Evolutionary conservation across 2,113 vertebrate genomes (phyloP), one percentile per base, ranked within the genome.

Genomic region (Acanthochromis polyacanthus): DNA sequence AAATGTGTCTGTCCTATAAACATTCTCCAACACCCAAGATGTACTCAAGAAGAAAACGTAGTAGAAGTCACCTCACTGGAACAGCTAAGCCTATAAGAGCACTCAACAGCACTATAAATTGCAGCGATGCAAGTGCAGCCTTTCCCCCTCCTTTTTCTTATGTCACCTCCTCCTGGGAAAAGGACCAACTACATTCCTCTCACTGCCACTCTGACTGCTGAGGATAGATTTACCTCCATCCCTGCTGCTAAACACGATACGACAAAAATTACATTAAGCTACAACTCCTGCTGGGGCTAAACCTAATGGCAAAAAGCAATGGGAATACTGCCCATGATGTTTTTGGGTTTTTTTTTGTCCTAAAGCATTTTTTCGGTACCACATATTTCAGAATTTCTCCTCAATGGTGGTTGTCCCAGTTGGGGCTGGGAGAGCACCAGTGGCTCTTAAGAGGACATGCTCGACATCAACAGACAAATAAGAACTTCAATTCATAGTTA

Each of bases 201-300:
- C 30, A 9, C 22, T 50, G 65, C 12, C 52, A 45, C 36, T 45
- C 15, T 14, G 23, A 22, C 10, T 3, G 10, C 43, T 25, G 45
- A 67, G 71, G 32, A 43, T 1, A 73, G 79, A 87, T 76, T 74
- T 62, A 75, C 61, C 46, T 50, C 15, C 28, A 25, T 20, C 30
- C 3, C 64, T 69, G 43, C 56, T 67, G 68, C 60, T 52, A 50
- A 72, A 74, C 38, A 19, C 3, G 30, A 77, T 52, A n/a, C 38
- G 71, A 67, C 46, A 64, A 40, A 48, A 61, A 45, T 73, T 57
- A 77, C 28, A 71, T 53, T 12, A 25, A 59, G 46, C 38, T 52
- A 32, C 16, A 80, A 67, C 28, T 63, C 38, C 40, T 30, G 30
- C n/a, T 45, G 28, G 17, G 22, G 53, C 66, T 65, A 43, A 3